Evolutionary conservation across 1,140 invertebrate genomes (phyloP).

Genomic region (Drosophila grimshawi): DNA sequence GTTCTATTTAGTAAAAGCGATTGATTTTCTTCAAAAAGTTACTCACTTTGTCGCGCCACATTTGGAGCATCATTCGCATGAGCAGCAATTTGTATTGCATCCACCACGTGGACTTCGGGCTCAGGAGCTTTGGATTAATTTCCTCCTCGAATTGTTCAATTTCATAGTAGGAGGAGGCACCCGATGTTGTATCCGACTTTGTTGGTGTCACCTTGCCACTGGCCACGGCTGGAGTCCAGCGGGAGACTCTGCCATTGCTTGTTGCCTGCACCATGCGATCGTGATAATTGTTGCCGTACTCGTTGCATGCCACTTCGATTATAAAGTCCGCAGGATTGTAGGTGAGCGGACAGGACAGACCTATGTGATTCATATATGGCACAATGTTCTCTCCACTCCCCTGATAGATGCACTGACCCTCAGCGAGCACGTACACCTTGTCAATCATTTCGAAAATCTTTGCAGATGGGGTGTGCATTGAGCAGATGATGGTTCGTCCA

Average conservation of each 20-base stretch:
- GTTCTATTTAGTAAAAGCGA: background rate
- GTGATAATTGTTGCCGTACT: conserved; percentile 88
- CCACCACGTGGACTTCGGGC: conserved; percentile 86
- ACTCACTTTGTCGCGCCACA: conserved; percentile 88
- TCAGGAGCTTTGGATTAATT: conserved; percentile 84
- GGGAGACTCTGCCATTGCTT: conserved; percentile 87
- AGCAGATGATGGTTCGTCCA: conserved; percentile 95
- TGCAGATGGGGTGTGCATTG: conserved; percentile 95
- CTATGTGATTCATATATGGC: conserved; percentile 88
- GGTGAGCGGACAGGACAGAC: conserved; percentile 89
- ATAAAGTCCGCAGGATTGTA: conserved; percentile 94
- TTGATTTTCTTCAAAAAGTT: background rate
- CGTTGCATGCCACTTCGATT: conserved; percentile 90
- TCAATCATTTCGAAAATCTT: conserved; percentile 91
- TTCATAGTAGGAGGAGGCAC: conserved; percentile 76
- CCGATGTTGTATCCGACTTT: conserved; percentile 77
- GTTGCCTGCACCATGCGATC: conserved; percentile 88
- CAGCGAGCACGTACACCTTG: conserved; percentile 90
- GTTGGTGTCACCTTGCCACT: conserved; percentile 55
- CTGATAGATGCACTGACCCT: conserved; percentile 91
- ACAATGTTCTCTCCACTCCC: conserved; percentile 88
- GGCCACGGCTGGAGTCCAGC: conserved; percentile 79
- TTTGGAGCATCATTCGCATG: conserved; percentile 89
- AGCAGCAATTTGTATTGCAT: conserved; percentile 89
- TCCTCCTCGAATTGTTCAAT: conserved; percentile 79